Percentiles rank a stretch among this genome's conserved stretches.
phyloP scores from a whole-genome alignment of 2,888 invertebrate genomes.

The Cryptocephalus moraei region DNA sequence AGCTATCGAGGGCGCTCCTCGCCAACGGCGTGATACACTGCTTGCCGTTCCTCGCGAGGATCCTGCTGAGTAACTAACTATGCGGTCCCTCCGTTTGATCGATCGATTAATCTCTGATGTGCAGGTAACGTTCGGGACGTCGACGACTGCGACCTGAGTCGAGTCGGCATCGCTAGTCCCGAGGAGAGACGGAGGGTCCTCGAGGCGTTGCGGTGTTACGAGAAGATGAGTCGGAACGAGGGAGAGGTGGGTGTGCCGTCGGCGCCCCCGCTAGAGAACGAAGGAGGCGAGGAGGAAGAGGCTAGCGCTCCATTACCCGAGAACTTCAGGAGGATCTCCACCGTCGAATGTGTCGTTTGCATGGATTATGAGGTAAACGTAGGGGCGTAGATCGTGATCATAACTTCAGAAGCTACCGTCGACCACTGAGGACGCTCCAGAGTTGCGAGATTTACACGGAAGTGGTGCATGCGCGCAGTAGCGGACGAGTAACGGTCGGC shows the following conservation, averaged over 20 bases:
- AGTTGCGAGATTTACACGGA: no score
- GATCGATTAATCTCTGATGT: constrained; percentile 2
- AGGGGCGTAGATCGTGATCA: neutral
- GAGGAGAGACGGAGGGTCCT: constrained; percentile 52
- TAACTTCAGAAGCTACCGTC: neutral
- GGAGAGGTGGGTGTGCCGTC: constrained; percentile 5
- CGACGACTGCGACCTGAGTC: constrained; percentile 45
- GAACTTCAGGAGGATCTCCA: constrained; percentile 32
- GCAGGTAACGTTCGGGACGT: constrained; percentile 40
- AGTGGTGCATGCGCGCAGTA: no score
- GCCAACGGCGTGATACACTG: constrained; percentile 66
- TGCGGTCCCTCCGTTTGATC: neutral
- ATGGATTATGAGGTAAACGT: constrained; percentile 58
- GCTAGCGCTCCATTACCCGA: constrained; percentile 30
- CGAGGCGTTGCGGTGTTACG: constrained; percentile 51
- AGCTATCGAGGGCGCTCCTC: constrained; percentile 56
- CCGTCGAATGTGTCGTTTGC: constrained; percentile 73
- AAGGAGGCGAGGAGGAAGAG: constrained; percentile 14
- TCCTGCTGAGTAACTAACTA: constrained; percentile 44
- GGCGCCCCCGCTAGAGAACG: constrained; percentile 14
- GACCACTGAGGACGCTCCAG: no score
- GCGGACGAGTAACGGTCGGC: no score
- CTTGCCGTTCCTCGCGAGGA: constrained; percentile 60
- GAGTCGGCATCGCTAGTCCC: constrained; percentile 46
- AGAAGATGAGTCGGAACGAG: constrained; percentile 24